These are phyloP conservation scores for Thelaira solivaga DNA, from an alignment of 2,888 invertebrate species.

Conservation along the genomic window DNA sequence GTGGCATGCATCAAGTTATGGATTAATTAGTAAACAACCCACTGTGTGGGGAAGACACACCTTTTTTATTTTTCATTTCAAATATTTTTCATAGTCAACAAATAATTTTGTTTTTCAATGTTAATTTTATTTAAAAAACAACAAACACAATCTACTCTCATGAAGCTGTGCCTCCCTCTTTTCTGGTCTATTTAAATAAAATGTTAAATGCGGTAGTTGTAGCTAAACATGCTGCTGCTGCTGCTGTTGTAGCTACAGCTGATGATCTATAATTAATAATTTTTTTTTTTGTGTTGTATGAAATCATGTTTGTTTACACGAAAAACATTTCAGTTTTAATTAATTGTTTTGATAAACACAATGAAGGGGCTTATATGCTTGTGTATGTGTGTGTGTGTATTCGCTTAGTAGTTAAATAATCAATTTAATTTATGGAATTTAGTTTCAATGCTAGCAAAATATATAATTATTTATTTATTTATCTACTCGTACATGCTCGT, in stretches of 20 bases:
- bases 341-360: no score
- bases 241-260: slow-evolving; percentile 25
- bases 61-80: slow-evolving; percentile 45
- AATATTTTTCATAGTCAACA: slow-evolving; percentile 54
- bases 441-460: no score
- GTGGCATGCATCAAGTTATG: slow-evolving; percentile 35
- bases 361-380: no score
- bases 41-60: slow-evolving; percentile 54
- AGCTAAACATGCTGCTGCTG: slow-evolving; percentile 32
- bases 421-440: no score
- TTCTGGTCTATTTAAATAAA: not conserved
- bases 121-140: slow-evolving; percentile 5
- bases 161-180: not conserved
- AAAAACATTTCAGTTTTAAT: slow-evolving; percentile 5
- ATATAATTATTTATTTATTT: no score
- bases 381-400: no score
- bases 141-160: not conserved
- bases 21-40: slow-evolving; percentile 58
- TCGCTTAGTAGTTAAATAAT: no score
- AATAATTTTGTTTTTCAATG: slow-evolving; percentile 1
- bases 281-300: not conserved
- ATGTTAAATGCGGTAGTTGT: slow-evolving; percentile 43
- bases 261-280: slow-evolving; percentile 33
- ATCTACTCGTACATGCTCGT: no score
- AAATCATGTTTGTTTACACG: not conserved